phyloP scores from a whole-genome alignment of 2,113 vertebrate genomes.

The Leptosomus discolor region DNA sequence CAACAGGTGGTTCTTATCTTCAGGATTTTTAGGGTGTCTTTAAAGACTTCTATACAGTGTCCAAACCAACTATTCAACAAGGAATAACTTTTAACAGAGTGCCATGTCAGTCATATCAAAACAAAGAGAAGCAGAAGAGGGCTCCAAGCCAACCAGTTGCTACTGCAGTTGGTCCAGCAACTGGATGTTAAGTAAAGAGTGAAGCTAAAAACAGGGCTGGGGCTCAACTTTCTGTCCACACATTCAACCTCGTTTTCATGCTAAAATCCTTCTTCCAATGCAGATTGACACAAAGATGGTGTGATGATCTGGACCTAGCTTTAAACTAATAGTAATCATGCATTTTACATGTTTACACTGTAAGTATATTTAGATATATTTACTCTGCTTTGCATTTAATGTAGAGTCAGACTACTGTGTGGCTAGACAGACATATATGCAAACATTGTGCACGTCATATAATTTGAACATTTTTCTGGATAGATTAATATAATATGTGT shows the following conservation, averaged over 20 bases:
- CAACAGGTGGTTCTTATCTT: background rate
- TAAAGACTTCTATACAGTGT: background rate
- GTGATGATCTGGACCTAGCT: background rate
- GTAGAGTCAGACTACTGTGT: background rate
- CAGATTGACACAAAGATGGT: background rate
- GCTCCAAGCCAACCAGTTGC: slow-evolving; percentile 57
- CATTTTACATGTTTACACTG: background rate
- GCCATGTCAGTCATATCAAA: background rate
- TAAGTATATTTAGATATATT: background rate
- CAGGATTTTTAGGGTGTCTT: background rate
- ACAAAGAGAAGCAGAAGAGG: background rate
- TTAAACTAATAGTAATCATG: background rate
- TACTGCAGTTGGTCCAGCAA: slow-evolving; percentile 65
- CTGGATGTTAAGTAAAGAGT: slow-evolving; percentile 8
- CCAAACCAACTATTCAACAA: background rate
- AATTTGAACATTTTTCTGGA: background rate
- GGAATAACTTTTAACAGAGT: background rate
- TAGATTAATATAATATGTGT: background rate
- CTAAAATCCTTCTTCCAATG: background rate
- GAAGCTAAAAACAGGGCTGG: background rate
- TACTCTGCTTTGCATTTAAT: background rate
- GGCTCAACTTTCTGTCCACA: background rate
- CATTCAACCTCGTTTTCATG: background rate
- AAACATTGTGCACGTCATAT: background rate
- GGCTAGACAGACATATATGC: background rate